phyloP scores from a whole-genome alignment of 2,888 invertebrate genomes.

The Deilephila elpenor region DNA sequence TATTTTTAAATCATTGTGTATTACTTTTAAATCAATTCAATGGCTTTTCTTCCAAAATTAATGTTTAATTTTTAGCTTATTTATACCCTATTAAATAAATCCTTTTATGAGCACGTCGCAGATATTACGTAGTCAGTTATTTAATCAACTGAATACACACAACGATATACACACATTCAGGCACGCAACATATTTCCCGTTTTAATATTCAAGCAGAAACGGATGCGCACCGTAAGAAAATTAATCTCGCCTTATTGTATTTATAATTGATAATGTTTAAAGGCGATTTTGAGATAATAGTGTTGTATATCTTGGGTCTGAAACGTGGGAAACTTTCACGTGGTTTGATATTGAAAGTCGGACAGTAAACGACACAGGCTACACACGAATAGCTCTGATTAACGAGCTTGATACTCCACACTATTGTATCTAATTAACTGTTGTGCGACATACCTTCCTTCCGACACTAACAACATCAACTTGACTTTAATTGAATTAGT shows the following conservation, averaged over 20 bases:
- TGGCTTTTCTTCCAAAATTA: no score
- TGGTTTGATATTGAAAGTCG: slow-evolving; percentile 47
- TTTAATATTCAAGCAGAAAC: neutral
- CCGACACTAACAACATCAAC: neutral
- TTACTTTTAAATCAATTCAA: no score
- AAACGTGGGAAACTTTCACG: slow-evolving; percentile 66
- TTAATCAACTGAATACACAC: neutral
- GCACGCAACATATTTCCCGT: neutral
- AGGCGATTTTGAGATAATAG: slow-evolving; percentile 48
- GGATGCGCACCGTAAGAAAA: neutral
- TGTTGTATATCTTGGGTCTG: slow-evolving; percentile 27
- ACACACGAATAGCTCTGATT: slow-evolving; percentile 38
- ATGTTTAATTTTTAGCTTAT: neutral
- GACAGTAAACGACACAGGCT: slow-evolving; percentile 41
- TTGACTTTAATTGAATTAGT: neutral
- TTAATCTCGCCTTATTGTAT: neutral
- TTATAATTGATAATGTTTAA: slow-evolving; percentile 13
- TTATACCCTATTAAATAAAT: neutral
- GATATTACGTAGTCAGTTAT: neutral
- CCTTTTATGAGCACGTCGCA: neutral
- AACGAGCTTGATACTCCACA: slow-evolving; percentile 42
- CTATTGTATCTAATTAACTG: slow-evolving; percentile 28
- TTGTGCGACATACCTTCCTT: slow-evolving; percentile 35
- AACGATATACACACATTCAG: neutral
- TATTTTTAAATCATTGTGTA: no score